Conservation (phyloP, 2,797 vertebrate genomes). For the Enteromius treurensis region DNA sequence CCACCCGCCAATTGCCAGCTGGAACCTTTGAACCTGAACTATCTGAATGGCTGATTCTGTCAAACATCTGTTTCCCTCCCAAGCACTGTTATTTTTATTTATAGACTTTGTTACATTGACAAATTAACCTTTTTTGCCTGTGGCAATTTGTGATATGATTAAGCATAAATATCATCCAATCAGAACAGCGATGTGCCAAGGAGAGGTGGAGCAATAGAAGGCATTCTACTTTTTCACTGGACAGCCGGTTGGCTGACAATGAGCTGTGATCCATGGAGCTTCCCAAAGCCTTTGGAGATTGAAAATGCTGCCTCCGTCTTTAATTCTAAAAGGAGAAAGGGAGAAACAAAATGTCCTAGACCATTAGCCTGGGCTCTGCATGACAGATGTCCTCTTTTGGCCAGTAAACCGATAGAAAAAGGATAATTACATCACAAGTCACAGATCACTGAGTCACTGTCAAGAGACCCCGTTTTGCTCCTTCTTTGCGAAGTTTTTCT, state of each 20-base stretch:
- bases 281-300: constrained; percentile 13
- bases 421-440: constrained; percentile 56
- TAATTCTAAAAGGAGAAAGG: constrained; percentile 56
- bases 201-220: not conserved
- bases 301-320: constrained; percentile 67
- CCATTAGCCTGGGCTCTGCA: constrained; percentile 17
- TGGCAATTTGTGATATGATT: not conserved
- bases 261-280: not conserved
- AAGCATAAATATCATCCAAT: not conserved
- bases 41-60: constrained; percentile 43
- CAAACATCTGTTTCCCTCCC: constrained; percentile 47
- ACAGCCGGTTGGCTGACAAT: constrained; percentile 5
- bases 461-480: constrained; percentile 30
- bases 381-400: constrained; percentile 57
- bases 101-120: constrained; percentile 30
- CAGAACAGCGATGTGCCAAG: not conserved
- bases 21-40: constrained; percentile 40
- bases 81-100: constrained; percentile 35
- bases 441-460: constrained; percentile 56
- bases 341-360: constrained; percentile 43
- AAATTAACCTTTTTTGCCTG: constrained; percentile 24
- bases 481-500: constrained; percentile 9
- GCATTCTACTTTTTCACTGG: not conserved
- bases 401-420: constrained; percentile 51
- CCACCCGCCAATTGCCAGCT: constrained; percentile 35